phyloP scores from a whole-genome alignment of 2,113 vertebrate genomes.

The Halichoerus grypus region DNA sequence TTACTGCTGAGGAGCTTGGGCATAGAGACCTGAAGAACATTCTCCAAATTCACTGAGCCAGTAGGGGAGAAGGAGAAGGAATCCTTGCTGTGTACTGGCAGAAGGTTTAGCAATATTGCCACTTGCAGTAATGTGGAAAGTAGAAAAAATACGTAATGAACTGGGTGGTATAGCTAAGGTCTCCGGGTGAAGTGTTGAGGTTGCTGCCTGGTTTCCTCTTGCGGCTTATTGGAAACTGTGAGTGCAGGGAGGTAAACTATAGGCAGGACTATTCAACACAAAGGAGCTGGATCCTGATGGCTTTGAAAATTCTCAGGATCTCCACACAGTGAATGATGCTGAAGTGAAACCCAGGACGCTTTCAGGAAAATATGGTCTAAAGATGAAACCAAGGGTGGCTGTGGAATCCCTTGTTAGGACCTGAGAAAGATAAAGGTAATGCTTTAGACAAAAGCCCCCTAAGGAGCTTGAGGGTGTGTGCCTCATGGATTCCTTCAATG shows the following conservation, averaged over 20 bases:
- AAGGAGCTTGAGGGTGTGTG: background rate
- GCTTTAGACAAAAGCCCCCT: background rate
- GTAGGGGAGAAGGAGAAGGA: background rate
- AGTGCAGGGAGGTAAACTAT: background rate
- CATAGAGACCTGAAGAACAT: background rate
- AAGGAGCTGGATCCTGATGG: background rate
- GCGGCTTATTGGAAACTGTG: background rate
- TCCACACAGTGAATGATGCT: background rate
- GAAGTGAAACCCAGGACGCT: background rate
- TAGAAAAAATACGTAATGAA: too few relatives aligned
- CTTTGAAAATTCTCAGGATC: background rate
- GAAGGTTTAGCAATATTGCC: background rate
- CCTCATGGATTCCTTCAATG: background rate
- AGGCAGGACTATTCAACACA: background rate
- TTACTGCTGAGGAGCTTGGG: background rate
- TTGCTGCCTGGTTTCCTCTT: background rate
- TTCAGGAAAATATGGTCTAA: background rate
- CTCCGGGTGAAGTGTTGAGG: background rate
- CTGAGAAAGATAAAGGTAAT: background rate
- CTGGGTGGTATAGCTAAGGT: background rate
- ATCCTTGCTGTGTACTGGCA: background rate
- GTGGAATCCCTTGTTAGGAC: background rate
- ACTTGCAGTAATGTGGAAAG: background rate
- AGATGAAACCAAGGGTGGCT: background rate
- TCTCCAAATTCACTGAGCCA: background rate